Percentiles rank a stretch among this genome's conserved stretches.
phyloP scores from a whole-genome alignment of 2,113 vertebrate genomes.

The Boleophthalmus pectinirostris region DNA sequence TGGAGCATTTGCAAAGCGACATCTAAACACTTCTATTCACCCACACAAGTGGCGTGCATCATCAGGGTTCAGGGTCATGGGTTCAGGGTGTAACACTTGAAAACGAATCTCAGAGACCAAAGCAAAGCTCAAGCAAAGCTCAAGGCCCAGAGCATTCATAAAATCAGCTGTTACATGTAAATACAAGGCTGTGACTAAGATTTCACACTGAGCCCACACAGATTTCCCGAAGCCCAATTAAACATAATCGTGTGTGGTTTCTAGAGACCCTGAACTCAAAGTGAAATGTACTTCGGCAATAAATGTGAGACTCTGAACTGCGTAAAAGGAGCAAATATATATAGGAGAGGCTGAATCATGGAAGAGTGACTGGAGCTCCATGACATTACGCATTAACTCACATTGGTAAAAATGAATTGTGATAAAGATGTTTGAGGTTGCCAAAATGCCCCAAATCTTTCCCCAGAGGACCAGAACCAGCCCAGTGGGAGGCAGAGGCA shows the following conservation, averaged over 20 bases:
- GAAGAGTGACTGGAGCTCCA: too few relatives aligned
- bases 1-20: background rate
- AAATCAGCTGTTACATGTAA: background rate
- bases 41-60: background rate
- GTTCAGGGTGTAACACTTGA: background rate
- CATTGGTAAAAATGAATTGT: background rate
- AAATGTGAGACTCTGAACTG: background rate
- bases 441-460: background rate
- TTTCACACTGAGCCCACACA: background rate
- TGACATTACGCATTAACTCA: background rate
- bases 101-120: background rate
- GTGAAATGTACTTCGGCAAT: background rate
- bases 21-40: background rate
- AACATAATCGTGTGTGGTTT: background rate
- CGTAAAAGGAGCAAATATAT: background rate
- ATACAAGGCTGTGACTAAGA: background rate
- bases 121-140: too few relatives aligned
- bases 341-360: background rate
- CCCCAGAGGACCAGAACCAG: background rate
- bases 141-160: background rate
- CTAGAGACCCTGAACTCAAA: background rate
- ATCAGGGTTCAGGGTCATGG: background rate
- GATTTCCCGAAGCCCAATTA: background rate
- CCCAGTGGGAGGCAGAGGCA: background rate
- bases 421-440: background rate